Percentiles rank a stretch among this genome's conserved stretches.
These are phyloP conservation scores for Huso huso DNA, from an alignment of 2,797 vertebrate species.

Conservation along the genomic window DNA sequence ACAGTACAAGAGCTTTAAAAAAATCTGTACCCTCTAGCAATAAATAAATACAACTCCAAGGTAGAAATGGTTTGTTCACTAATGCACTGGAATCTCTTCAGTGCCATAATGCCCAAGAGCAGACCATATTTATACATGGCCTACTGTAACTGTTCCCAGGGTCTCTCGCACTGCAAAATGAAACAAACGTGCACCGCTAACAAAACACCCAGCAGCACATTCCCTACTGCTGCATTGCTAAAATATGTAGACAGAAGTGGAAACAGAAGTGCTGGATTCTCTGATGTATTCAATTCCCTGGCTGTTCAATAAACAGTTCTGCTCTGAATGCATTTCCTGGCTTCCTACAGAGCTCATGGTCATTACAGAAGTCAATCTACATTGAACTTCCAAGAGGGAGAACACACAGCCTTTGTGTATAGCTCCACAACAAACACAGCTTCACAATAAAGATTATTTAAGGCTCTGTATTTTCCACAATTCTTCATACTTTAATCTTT, in stretches of 20 bases:
- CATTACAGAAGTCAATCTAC: conserved; percentile 23
- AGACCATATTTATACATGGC: conserved; percentile 40
- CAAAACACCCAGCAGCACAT: no score
- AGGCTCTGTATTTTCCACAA: no score
- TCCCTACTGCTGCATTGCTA: conserved; percentile 36
- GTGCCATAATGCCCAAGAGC: conserved; percentile 31
- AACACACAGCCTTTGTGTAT: no score
- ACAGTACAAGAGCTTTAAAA: no score
- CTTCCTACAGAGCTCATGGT: conserved; percentile 20
- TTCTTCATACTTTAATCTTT: no score
- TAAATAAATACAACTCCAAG: conserved; percentile 7
- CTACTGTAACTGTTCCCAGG: conserved; percentile 51
- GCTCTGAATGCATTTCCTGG: conserved; percentile 39
- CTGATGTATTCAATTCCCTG: conserved; percentile 34
- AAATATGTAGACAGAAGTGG: conserved; percentile 35
- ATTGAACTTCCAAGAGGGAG: neutral
- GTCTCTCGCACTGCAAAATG: conserved; percentile 35
- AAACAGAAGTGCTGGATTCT: conserved; percentile 33
- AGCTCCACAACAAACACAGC: no score
- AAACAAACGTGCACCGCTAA: conserved; percentile 7
- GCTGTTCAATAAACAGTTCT: conserved; percentile 34
- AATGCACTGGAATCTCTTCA: conserved; percentile 32
- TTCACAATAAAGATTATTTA: no score
- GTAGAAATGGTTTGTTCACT: conserved; percentile 31
- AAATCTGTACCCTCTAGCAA: neutral